Percentiles rank a stretch among this genome's conserved stretches.
phyloP scores from a whole-genome alignment of 2,888 invertebrate species.

The Elysia crispata region DNA sequence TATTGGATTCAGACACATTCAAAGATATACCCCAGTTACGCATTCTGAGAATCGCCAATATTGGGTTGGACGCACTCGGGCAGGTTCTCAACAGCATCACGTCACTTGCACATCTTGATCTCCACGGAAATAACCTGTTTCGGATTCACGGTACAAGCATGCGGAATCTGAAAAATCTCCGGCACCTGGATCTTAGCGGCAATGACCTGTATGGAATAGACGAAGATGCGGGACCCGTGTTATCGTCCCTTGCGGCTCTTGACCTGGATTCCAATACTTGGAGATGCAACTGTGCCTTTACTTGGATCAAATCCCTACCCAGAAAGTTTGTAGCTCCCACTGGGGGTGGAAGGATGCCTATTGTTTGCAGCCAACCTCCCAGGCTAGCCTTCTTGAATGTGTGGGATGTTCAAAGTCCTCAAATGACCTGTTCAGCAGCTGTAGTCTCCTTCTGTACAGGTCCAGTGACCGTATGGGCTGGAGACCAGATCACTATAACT shows the following conservation, averaged over 20 bases:
- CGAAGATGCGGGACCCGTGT: neutral
- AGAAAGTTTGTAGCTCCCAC: neutral
- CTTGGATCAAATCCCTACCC: neutral
- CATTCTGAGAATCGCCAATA: neutral
- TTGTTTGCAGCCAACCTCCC: neutral
- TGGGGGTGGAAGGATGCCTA: neutral
- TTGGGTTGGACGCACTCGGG: neutral
- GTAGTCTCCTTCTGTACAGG: neutral
- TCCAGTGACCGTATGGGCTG: neutral
- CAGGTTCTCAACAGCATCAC: neutral
- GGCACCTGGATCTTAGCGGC: neutral
- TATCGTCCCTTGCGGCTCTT: neutral
- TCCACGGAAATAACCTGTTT: slow-evolving; percentile 3
- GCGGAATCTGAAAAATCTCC: neutral
- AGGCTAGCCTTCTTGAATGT: neutral
- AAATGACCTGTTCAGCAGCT: slow-evolving; percentile 3
- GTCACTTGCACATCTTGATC: neutral
- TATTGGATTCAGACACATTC: neutral
- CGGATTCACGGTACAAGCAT: neutral
- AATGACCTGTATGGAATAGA: neutral
- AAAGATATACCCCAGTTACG: neutral
- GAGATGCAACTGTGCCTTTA: slow-evolving; percentile 12
- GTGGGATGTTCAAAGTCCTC: neutral
- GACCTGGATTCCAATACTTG: slow-evolving; percentile 1
- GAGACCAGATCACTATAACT: neutral